Base-by-base conservation (phyloP, 2,888 invertebrate genomes). In the Drosophila tanythrix region DNA sequence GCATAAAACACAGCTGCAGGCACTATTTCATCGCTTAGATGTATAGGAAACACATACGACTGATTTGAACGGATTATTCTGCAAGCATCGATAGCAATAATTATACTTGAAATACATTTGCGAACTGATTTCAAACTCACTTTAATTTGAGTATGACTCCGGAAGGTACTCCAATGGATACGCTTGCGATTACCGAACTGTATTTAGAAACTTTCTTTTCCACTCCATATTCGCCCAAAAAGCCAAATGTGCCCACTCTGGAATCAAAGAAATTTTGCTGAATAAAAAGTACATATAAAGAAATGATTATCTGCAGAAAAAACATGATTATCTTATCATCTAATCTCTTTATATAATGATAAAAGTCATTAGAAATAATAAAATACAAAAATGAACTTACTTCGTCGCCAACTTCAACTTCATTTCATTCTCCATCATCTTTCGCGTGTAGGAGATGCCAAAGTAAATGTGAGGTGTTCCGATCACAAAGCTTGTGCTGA, bases 1-100 rank as follows among this genome's bases (percentile, higher is more conserved):
- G 98, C 99, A 92, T 99, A 99, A 92, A 99, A 97, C 48, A 99
- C 94, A 0, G 99, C 97, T 27, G 97, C 96, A 0, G 98, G 97
- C 89, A 97, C 94, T 27, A 99, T 94, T 91, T 98, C 97, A 90
- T 99, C 98, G 85, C 98, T 97, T 29, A 99, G 93, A 83, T 97
- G 97, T 78, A 99, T 97, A 0, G 98, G 98, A 83, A 99, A 96
- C 35, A 96, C 94, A 90, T 98, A 97, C 0, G 96, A 96, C 93
- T 99, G 99, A 62, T 96, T 96, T 1, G 98, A 97, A 79, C 98
- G 95, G 21, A 95, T 95, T 91, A 99, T 94, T 93, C 97, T 98
- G 92, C 27, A 92, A 92, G 75, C 25, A 27, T 29, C 6, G 10
- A 11, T n/a, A 33, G 25, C 21, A 15, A 46, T 33, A 18, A 29